phyloP scores from a whole-genome alignment of 2,113 vertebrate genomes.

The Chionis minor region DNA sequence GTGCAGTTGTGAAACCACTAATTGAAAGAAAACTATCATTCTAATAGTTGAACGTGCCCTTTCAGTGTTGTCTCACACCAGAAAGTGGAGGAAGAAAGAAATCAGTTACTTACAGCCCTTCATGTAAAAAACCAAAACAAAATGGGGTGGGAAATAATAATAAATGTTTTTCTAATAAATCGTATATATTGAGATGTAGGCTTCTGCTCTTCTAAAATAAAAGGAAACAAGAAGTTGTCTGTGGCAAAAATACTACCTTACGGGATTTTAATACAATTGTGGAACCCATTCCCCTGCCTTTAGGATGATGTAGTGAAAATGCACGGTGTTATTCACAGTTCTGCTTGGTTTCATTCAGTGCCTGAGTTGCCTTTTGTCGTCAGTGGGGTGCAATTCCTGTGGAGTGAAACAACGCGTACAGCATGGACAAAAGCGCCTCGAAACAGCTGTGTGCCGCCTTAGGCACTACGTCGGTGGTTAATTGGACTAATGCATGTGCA shows the following conservation, averaged over 20 bases:
- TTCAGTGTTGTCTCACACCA: neutral
- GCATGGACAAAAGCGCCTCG: neutral
- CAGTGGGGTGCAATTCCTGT: neutral
- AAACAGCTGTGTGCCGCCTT: conserved; percentile 19
- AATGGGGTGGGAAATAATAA: neutral
- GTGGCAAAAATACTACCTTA: neutral
- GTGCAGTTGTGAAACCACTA: neutral
- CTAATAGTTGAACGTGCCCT: neutral
- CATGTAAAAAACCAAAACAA: neutral
- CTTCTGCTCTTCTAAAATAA: neutral
- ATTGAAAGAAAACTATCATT: neutral
- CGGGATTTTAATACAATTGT: conserved; percentile 13
- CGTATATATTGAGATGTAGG: neutral
- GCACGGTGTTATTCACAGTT: neutral
- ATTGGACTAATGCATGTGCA: conserved; percentile 10
- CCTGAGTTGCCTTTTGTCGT: conserved; percentile 2
- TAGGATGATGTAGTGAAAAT: neutral
- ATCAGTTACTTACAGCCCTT: neutral
- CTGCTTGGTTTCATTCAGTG: conserved; percentile 6
- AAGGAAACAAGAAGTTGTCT: neutral
- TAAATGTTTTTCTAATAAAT: neutral
- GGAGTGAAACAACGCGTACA: neutral
- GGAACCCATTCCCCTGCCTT: neutral
- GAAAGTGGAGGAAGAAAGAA: neutral
- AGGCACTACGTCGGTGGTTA: conserved; percentile 18